phyloP scores from a whole-genome alignment of 2,888 invertebrate genomes.

The Cacoxenus indagator region DNA sequence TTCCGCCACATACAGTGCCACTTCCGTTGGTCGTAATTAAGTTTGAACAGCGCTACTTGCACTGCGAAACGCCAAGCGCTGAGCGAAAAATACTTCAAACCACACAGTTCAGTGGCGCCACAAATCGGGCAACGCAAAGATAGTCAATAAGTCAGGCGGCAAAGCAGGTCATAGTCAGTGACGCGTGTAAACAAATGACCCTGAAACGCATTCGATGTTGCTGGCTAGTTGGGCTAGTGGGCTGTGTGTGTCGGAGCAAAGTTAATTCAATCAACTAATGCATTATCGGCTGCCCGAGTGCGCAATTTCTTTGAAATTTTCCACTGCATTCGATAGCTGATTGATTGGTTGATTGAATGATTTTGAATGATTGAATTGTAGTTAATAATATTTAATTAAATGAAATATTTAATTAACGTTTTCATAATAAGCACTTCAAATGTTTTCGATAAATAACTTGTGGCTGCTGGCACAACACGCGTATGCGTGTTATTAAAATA shows the following conservation, averaged over 20 bases:
- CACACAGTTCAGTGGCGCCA: neutral
- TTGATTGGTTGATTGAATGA: neutral
- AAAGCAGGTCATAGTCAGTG: neutral
- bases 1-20: constrained; percentile 55
- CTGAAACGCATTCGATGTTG: neutral
- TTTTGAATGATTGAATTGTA: neutral
- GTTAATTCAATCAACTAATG: neutral
- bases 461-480: neutral
- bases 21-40: constrained; percentile 60
- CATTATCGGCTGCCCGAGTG: neutral
- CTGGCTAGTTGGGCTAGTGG: too few relatives aligned
- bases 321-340: too few relatives aligned
- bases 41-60: constrained; percentile 39
- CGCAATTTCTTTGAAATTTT: neutral
- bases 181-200: constrained; percentile 7
- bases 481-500: neutral
- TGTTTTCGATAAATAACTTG: too few relatives aligned
- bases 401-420: neutral
- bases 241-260: neutral
- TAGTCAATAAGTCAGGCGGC: too few relatives aligned
- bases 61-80: neutral
- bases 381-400: neutral
- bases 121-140: neutral
- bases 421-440: neutral
- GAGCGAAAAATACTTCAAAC: neutral